A percentile compares a stretch with the other conserved stretches of the same genome.
These are phyloP conservation scores for Adelphocoris suturalis DNA, from an alignment of 2,888 invertebrate genomes.

Conservation along the genomic window DNA sequence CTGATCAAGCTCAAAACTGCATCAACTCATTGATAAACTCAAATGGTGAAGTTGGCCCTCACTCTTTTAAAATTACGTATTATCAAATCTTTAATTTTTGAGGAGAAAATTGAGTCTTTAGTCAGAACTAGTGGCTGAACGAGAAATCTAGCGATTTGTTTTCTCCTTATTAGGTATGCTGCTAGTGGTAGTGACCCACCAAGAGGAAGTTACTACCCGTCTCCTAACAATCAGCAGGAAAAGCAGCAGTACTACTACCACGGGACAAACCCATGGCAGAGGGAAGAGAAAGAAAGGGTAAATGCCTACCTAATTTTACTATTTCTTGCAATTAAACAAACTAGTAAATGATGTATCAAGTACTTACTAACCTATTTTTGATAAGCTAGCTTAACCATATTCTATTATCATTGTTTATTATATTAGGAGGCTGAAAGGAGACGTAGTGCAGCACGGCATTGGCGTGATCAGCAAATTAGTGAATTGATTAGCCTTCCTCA, in stretches of 20 bases:
- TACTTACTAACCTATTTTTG: no score
- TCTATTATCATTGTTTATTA: background rate
- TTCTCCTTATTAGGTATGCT: conserved; percentile 80
- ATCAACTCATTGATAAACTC: no score
- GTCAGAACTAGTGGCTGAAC: no score
- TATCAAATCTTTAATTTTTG: no score
- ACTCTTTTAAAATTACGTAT: no score
- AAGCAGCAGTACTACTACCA: conserved; percentile 78
- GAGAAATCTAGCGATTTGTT: background rate
- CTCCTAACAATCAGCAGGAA: conserved; percentile 76
- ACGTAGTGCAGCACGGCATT: conserved; percentile 86
- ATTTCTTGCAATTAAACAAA: background rate
- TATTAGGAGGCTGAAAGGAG: conserved; percentile 84
- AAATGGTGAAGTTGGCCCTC: no score
- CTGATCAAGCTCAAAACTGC: no score
- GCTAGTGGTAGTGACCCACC: conserved; percentile 81
- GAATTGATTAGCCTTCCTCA: conserved; percentile 85
- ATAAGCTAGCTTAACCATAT: no score
- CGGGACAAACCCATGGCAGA: conserved; percentile 91
- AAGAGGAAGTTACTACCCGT: conserved; percentile 85
- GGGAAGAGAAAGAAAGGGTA: conserved; percentile 93
- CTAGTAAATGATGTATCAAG: no score
- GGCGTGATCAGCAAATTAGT: conserved; percentile 92
- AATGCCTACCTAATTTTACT: conserved; percentile 48
- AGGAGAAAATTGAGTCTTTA: no score